Conservation (phyloP, 1,140 invertebrate genomes). For the Battus philenor region DNA sequence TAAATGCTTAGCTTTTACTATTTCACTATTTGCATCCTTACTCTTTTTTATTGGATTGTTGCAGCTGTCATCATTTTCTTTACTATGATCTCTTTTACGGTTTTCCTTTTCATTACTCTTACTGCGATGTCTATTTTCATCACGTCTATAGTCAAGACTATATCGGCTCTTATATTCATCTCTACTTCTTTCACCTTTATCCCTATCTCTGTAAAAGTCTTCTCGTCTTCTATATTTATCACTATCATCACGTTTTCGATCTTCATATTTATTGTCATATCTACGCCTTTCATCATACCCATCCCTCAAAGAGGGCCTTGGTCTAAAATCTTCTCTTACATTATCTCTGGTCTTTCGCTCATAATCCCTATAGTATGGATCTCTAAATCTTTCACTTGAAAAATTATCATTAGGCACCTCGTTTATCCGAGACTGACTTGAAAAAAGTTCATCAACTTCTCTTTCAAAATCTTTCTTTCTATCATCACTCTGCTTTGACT, state of each 20-base stretch:
- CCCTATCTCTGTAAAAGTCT: slow-evolving; percentile 37
- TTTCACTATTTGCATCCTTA: slow-evolving; percentile 23
- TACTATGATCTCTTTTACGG: slow-evolving; percentile 50
- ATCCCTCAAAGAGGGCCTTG: slow-evolving; percentile 24
- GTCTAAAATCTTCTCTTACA: slow-evolving; percentile 28
- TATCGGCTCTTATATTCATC: slow-evolving; percentile 33
- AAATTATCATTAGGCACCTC: slow-evolving; percentile 27
- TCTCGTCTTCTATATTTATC: slow-evolving; percentile 48
- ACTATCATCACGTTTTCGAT: slow-evolving; percentile 54
- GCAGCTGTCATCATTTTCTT: slow-evolving; percentile 30
- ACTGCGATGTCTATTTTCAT: slow-evolving; percentile 28
- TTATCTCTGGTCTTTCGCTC: slow-evolving; percentile 33
- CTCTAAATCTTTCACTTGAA: slow-evolving; percentile 22
- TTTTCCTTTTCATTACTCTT: slow-evolving; percentile 44
- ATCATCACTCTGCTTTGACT: slow-evolving; percentile 60
- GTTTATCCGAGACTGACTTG: slow-evolving; percentile 31
- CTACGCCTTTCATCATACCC: slow-evolving; percentile 38
- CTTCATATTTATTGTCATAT: slow-evolving; percentile 38
- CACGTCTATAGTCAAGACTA: slow-evolving; percentile 26
- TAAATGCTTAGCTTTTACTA: slow-evolving; percentile 49
- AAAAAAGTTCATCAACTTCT: slow-evolving; percentile 54
- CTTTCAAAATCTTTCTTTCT: slow-evolving; percentile 55
- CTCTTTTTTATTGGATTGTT: slow-evolving; percentile 32
- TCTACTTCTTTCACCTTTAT: slow-evolving; percentile 25
- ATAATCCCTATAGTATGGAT: slow-evolving; percentile 31